A percentile compares a stretch with the other conserved stretches of the same genome.
Conservation (phyloP, 2,797 vertebrate species). For the Urocyon cinereoargenteus region DNA sequence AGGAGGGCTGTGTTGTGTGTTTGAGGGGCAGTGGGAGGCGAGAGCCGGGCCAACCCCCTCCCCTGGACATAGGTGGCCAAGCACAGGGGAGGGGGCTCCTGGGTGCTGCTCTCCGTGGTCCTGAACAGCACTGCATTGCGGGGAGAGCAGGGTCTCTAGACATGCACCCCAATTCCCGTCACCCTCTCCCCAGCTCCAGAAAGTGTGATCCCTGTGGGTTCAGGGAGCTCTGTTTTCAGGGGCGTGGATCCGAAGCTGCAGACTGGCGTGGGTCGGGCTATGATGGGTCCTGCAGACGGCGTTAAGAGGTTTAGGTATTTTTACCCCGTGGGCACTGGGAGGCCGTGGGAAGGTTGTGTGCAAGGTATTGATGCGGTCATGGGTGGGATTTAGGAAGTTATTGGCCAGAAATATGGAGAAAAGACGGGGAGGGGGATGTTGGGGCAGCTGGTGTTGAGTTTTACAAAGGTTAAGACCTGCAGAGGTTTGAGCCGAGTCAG, state of each 20-base stretch:
- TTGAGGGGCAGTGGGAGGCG: neutral
- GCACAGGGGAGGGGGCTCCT: neutral
- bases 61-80: neutral
- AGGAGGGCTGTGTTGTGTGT: conserved; percentile 42
- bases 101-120: conserved; percentile 79
- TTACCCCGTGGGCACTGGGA: neutral
- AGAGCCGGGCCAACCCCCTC: neutral
- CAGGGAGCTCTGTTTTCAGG: neutral
- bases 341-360: neutral
- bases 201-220: neutral
- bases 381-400: neutral
- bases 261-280: neutral
- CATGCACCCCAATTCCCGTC: neutral
- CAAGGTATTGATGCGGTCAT: neutral
- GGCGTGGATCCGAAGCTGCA: neutral
- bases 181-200: neutral
- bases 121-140: conserved; percentile 38
- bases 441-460: neutral
- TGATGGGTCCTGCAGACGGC: neutral
- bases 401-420: neutral
- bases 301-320: conserved; percentile 26
- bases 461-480: neutral
- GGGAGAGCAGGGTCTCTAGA: neutral
- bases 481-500: neutral
- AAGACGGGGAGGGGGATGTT: neutral